These are phyloP conservation scores for Chelonus formosanus DNA, from an alignment of 2,888 invertebrate species.

Conservation along the genomic window DNA sequence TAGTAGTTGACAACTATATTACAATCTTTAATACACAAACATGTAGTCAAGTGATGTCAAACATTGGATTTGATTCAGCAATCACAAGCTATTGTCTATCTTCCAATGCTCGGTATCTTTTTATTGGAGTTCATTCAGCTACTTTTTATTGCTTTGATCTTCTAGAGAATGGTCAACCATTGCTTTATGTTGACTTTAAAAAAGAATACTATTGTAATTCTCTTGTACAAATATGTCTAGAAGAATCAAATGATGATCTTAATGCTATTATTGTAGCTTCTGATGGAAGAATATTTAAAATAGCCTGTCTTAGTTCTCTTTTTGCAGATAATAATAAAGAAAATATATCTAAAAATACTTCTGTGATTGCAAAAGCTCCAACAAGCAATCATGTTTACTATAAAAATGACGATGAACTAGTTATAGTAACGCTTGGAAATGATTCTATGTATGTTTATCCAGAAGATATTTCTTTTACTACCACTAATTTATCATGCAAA, in stretches of 20 bases:
- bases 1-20: slow-evolving; percentile 57
- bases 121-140: slow-evolving; percentile 50
- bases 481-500: slow-evolving; percentile 36
- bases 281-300: slow-evolving; percentile 44
- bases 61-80: slow-evolving; percentile 49
- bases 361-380: not conserved
- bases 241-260: slow-evolving; percentile 32
- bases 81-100: slow-evolving; percentile 54
- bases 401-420: slow-evolving; percentile 34
- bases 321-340: no score
- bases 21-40: slow-evolving; percentile 57
- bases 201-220: not conserved
- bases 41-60: slow-evolving; percentile 52
- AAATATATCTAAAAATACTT: no score
- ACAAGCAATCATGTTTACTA: slow-evolving; percentile 40
- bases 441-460: slow-evolving; percentile 49
- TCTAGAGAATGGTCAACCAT: slow-evolving; percentile 43
- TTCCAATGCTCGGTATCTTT: slow-evolving; percentile 49
- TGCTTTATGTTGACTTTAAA: slow-evolving; percentile 29
- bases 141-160: slow-evolving; percentile 55
- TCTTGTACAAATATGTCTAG: slow-evolving; percentile 43
- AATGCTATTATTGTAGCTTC: slow-evolving; percentile 44
- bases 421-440: slow-evolving; percentile 45
- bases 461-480: slow-evolving; percentile 35
- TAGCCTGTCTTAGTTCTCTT: not conserved